phyloP scores from a whole-genome alignment of 2,797 vertebrate species.

The Stomatorhinus walkeri region DNA sequence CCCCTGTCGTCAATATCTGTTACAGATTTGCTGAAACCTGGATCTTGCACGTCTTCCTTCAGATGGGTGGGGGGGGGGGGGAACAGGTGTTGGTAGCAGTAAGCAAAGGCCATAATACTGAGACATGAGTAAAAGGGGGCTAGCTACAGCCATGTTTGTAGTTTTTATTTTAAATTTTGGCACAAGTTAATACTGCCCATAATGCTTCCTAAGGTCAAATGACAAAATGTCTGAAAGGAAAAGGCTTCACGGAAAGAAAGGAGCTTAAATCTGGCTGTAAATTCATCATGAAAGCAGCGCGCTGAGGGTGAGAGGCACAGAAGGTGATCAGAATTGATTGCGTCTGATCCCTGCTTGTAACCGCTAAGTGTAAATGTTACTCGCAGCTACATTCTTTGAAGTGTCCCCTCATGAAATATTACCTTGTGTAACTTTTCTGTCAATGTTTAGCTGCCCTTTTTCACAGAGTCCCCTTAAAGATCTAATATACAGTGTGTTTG shows the following conservation, averaged over 20 bases:
- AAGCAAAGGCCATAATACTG: neutral
- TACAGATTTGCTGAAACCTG: conserved; percentile 6
- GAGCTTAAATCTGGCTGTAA: neutral
- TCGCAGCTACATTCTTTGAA: neutral
- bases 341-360: conserved; percentile 10
- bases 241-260: neutral
- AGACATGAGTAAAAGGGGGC: neutral
- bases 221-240: neutral
- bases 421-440: neutral
- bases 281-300: neutral
- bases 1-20: conserved; percentile 16
- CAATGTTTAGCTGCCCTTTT: neutral
- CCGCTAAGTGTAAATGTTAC: conserved; percentile 7
- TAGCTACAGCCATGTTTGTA: neutral
- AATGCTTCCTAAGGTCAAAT: neutral
- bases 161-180: neutral
- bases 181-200: neutral
- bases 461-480: neutral
- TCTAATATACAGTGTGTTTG: neutral
- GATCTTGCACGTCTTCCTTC: neutral
- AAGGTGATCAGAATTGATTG: conserved; percentile 10
- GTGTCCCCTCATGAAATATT: conserved; percentile 8
- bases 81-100: neutral
- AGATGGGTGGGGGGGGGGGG: neutral
- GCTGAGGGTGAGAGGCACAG: neutral